Percentiles rank a stretch among this genome's conserved stretches.
Conservation (phyloP, 2,113 vertebrate species). For the Scophthalmus maximus region DNA sequence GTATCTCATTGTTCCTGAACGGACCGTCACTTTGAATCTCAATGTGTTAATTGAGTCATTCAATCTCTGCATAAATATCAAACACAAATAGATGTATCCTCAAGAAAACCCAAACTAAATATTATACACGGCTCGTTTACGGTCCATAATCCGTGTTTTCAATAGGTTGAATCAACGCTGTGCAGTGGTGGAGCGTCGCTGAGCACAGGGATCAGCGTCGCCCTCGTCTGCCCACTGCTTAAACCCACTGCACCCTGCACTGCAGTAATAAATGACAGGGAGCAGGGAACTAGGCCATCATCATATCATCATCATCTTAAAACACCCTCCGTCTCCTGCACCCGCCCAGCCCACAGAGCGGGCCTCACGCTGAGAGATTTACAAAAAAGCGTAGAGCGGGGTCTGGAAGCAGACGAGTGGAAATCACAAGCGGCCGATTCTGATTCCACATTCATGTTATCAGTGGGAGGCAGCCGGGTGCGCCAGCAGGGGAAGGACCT, state of each 20-base stretch:
- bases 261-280: conserved; percentile 34
- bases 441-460: conserved; percentile 66
- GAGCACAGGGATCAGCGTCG: conserved; percentile 48
- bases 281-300: conserved; percentile 37
- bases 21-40: conserved; percentile 12
- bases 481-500: conserved; percentile 49
- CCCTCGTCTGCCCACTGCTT: conserved; percentile 11
- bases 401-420: conserved; percentile 6
- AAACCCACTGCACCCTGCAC: conserved; percentile 35
- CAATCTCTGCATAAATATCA: conserved; percentile 5
- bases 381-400: conserved; percentile 23
- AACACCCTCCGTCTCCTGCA: conserved; percentile 12
- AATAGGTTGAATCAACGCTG: conserved; percentile 59
- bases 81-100: conserved; percentile 39
- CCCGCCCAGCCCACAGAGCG: conserved; percentile 27
- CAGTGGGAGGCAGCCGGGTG: conserved; percentile 46
- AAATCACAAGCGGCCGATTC: conserved; percentile 30
- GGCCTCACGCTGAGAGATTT: conserved; percentile 34
- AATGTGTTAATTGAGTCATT: conserved; percentile 21
- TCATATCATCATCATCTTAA: conserved; percentile 4
- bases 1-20: conserved; percentile 24
- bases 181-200: conserved; percentile 51
- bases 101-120: conserved; percentile 53
- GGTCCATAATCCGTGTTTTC: conserved; percentile 59
- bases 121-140: conserved; percentile 45